Evolutionary conservation across 2,888 invertebrate genomes (phyloP), one percentile per base, ranked within the genome.

Genomic region (Xanthorhoe spadicearia): DNA sequence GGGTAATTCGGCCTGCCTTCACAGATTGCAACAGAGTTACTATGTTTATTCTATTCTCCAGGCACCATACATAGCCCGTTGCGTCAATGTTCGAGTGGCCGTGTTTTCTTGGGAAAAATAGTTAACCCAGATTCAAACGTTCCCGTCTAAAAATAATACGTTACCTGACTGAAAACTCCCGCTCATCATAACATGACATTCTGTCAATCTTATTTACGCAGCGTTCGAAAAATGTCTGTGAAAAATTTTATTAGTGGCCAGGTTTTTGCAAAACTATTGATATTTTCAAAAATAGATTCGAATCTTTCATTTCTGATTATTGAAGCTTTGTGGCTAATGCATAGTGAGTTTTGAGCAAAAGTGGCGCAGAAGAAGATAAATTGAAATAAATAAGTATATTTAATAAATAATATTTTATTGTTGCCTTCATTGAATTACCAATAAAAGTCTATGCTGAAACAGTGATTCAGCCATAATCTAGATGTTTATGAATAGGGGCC

Each of bases 91-190:
- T 85, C 85, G 81, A 85, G 84, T 83, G 80, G 81, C 74, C 82
- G 84, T 85, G 83, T 89, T 89, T 87, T 86, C 86, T 84, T 82
- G 82, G 84, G 85, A 83, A 89, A 65, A 68, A 91, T 90, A 91
- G 91, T 90, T 92, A 92, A 92, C 92, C 92, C 85, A 92, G 84
- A 85, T 92, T 85, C 83, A 68, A 72, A 71, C 77, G 80, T 82
- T 84, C 76, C 78, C 77, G 76, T 77, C 82, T 85, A 85, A 83
- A 85, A 83, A 85, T 85, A 85, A 72, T 60, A 72, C 74, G 81
- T 82, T 88, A 91, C 91, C 90, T 91, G 91, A 83, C 87, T 80
- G 80, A 77, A 77, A 79, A 69, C 78, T 70, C 74, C 73, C 74
- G 65, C 66, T 64, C 68, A 69, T 68, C 73, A 65, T 66, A 69